phyloP scores from a whole-genome alignment of 1,140 invertebrate genomes.

The Parapsyche elsis region DNA sequence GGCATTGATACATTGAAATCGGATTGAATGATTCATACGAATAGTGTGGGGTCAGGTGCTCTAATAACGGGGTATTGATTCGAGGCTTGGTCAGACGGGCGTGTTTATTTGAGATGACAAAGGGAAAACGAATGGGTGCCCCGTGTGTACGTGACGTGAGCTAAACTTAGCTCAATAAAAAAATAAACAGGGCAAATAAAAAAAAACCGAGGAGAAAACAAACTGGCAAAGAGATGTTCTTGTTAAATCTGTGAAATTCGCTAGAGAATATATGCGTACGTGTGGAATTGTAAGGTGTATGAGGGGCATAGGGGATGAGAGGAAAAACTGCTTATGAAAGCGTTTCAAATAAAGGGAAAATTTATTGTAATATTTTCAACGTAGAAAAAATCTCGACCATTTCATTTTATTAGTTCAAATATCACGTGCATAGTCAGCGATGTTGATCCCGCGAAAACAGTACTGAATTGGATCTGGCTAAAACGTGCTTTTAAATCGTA shows the following conservation, averaged over 20 bases:
- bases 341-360: not conserved
- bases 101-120: constrained; percentile 32
- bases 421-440: not conserved
- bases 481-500: too few relatives aligned
- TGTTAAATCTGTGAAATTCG: not conserved
- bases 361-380: not conserved
- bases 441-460: not conserved
- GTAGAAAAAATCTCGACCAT: not conserved
- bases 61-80: constrained; percentile 20
- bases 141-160: too few relatives aligned
- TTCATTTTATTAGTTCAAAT: not conserved
- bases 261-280: not conserved
- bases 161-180: too few relatives aligned
- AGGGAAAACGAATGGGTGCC: not conserved
- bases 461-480: too few relatives aligned
- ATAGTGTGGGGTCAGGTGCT: constrained; percentile 1
- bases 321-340: not conserved
- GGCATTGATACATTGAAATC: not conserved
- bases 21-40: constrained; percentile 10
- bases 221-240: too few relatives aligned
- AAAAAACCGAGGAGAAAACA: too few relatives aligned
- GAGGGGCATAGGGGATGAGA: not conserved
- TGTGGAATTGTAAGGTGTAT: not conserved
- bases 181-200: too few relatives aligned
- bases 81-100: constrained; percentile 17